A percentile compares a stretch with the other conserved stretches of the same genome.
Evolutionary conservation across 2,888 invertebrate species (phyloP).

Genomic region (Amiota minor): DNA sequence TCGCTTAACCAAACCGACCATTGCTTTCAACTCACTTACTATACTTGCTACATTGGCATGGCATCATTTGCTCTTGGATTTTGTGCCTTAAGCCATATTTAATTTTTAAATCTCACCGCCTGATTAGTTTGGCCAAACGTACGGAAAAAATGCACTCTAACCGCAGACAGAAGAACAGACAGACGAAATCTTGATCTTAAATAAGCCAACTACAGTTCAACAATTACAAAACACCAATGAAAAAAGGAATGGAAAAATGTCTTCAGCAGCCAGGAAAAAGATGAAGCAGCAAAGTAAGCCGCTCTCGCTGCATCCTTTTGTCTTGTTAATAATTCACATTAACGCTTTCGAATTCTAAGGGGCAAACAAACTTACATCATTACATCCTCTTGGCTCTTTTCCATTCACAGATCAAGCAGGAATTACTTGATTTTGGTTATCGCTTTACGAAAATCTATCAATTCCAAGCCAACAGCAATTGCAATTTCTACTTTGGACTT

Average conservation of each 20-base stretch:
- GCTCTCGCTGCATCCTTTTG: constrained; percentile 66
- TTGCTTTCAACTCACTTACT: not conserved
- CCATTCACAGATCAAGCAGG: no score
- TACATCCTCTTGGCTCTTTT: no score
- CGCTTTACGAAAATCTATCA: no score
- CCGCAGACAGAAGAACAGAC: constrained; percentile 43
- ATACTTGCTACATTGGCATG: not conserved
- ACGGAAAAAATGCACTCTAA: constrained; percentile 14
- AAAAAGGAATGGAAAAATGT: not conserved
- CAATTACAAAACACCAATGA: not conserved
- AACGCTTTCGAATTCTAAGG: constrained; percentile 66
- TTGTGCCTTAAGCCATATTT: constrained; percentile 60
- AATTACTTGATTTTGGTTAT: no score
- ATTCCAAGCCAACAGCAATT: no score
- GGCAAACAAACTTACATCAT: not conserved
- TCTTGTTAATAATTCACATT: constrained; percentile 74
- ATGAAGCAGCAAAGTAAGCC: constrained; percentile 58
- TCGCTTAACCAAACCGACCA: not conserved
- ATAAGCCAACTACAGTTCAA: not conserved
- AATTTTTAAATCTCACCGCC: constrained; percentile 73
- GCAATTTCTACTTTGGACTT: no score
- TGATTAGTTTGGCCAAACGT: constrained; percentile 66
- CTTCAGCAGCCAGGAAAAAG: not conserved
- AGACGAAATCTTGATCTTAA: constrained; percentile 59
- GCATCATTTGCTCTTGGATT: constrained; percentile 9